A percentile compares a stretch with the other conserved stretches of the same genome.
These are phyloP conservation scores for Drosophila mojavensis DNA, from an alignment of 1,140 invertebrate species.

Conservation along the genomic window DNA sequence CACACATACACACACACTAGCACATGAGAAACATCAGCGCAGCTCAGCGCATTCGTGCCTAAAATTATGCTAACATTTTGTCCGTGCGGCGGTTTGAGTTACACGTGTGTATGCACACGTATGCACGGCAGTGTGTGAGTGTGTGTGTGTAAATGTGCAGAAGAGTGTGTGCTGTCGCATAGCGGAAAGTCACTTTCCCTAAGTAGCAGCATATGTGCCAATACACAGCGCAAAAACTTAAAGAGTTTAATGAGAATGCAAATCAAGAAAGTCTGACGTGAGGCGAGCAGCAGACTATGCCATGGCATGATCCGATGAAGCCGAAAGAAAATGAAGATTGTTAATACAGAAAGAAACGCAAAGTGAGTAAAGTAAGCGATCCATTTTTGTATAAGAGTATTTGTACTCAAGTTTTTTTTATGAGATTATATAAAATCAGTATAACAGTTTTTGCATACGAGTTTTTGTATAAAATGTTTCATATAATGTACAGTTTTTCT, in stretches of 20 bases:
- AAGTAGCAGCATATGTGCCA: conserved; percentile 26
- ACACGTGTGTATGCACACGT: conserved; percentile 33
- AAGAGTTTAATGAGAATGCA: conserved; percentile 16
- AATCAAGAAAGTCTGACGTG: not conserved
- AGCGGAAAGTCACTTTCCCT: conserved; percentile 32
- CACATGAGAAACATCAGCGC: conserved; percentile 31
- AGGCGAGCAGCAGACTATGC: not conserved
- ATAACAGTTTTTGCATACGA: too few relatives aligned
- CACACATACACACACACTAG: conserved; percentile 11
- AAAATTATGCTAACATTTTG: conserved; percentile 81
- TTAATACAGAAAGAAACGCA: too few relatives aligned
- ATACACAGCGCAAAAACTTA: conserved; percentile 27
- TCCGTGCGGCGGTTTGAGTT: conserved; percentile 61
- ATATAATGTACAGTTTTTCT: too few relatives aligned
- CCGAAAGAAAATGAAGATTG: too few relatives aligned
- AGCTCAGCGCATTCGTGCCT: conserved; percentile 79
- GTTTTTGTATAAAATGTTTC: too few relatives aligned
- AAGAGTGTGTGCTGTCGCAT: conserved; percentile 29
- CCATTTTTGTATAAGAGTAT: too few relatives aligned
- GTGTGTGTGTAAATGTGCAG: conserved; percentile 3
- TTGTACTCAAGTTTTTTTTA: too few relatives aligned
- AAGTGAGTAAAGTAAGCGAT: too few relatives aligned
- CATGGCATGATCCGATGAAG: not conserved
- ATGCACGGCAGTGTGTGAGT: conserved; percentile 34
- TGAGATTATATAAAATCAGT: too few relatives aligned